A percentile compares a stretch with the other conserved stretches of the same genome.
phyloP scores from a whole-genome alignment of 1,140 invertebrate genomes.

The Drosophila gunungcola region DNA sequence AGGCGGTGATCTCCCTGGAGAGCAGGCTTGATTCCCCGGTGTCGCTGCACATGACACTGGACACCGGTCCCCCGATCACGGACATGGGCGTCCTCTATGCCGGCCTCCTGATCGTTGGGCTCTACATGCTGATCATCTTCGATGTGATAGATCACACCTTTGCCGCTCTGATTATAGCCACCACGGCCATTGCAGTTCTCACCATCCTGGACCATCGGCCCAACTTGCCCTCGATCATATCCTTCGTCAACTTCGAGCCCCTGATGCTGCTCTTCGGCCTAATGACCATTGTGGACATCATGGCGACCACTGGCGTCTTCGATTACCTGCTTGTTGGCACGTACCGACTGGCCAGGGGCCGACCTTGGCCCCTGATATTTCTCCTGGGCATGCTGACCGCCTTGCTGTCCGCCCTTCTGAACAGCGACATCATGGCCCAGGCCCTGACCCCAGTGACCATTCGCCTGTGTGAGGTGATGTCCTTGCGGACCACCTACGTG shows the following conservation, averaged over 20 bases:
- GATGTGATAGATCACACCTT: constrained; percentile 92
- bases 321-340: constrained; percentile 89
- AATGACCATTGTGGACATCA: constrained; percentile 94
- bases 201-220: constrained; percentile 90
- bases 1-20: constrained; percentile 5
- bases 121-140: constrained; percentile 93
- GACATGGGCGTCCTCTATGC: constrained; percentile 89
- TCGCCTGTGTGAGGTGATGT: constrained; percentile 93
- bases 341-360: constrained; percentile 90
- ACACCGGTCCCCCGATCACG: constrained; percentile 13
- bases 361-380: constrained; percentile 92
- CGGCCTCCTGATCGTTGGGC: constrained; percentile 88
- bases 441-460: constrained; percentile 94
- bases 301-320: constrained; percentile 94
- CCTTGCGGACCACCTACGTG: constrained; percentile 91
- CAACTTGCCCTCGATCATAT: constrained; percentile 89
- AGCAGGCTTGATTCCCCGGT: background rate
- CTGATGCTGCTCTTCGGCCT: constrained; percentile 93
- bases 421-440: constrained; percentile 94
- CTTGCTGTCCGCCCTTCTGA: constrained; percentile 91
- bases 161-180: constrained; percentile 91
- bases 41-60: constrained; percentile 11
- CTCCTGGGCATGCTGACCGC: constrained; percentile 91
- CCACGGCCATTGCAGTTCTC: constrained; percentile 89
- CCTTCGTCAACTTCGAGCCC: constrained; percentile 94